Evolutionary conservation across 2,113 vertebrate genomes (phyloP).

Genomic region (Caretta caretta): DNA sequence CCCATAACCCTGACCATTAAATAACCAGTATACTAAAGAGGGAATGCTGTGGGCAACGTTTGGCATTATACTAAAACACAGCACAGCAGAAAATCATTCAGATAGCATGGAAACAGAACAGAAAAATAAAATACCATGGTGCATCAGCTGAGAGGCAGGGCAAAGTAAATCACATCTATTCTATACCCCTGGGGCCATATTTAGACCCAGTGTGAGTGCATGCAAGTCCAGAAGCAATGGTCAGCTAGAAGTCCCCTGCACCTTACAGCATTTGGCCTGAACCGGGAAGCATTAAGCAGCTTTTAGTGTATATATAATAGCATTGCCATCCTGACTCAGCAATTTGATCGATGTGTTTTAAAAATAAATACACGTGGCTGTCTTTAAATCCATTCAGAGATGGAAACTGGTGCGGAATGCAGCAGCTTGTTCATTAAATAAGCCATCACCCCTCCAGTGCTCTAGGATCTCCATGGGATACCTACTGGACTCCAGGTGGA

Average conservation of each 20-base stretch:
- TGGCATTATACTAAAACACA: background rate
- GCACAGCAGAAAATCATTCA: background rate
- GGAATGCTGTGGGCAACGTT: background rate
- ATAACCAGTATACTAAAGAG: background rate
- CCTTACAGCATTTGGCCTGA: background rate
- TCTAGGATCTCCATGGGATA: background rate
- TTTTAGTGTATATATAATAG: background rate
- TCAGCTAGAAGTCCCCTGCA: background rate
- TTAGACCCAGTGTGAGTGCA: background rate
- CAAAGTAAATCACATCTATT: background rate
- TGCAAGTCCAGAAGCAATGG: background rate
- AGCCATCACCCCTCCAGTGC: background rate
- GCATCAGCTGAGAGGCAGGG: background rate
- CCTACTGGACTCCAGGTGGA: accelerated
- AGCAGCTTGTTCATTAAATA: accelerated
- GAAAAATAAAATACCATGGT: background rate
- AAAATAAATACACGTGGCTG: background rate
- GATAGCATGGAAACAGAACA: background rate
- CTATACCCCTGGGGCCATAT: background rate
- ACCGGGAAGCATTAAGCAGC: accelerated
- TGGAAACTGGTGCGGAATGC: background rate
- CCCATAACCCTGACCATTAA: background rate
- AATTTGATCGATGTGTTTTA: background rate
- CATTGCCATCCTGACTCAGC: background rate
- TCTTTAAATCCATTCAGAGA: background rate